Base-by-base conservation (phyloP, 53 echinoderm and acorn worm species). In the Antedon mediterranea region DNA sequence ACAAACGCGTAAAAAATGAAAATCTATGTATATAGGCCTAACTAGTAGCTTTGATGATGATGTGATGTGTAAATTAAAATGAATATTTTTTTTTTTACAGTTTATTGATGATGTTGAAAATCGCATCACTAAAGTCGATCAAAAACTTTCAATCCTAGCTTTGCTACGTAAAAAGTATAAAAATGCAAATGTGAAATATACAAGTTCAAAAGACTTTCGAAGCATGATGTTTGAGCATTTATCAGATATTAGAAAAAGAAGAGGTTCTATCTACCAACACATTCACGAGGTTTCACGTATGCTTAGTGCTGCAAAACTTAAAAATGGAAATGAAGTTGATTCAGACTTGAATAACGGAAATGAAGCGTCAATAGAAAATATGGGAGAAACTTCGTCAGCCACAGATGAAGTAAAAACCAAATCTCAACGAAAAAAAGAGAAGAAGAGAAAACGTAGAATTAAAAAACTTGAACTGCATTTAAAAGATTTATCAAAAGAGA, bases 391-490 rank as follows among this genome's bases (percentile, higher is more conserved):
- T 23, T 18, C 57, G 23, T 57, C 57, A 57, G 9, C 23, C 1
- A 26, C 9, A 15, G 20, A 6, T 57, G 57, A 18, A 18, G 23
- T 2, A 57, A 57, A 57, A 8, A 18, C 7, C 11, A 57, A 57
- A 18, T 57, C 57, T 11, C 57, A 23, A 42, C 75, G 71, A 71
- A 77, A n/a, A 82, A 74, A 72, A 76, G 72, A 72, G 78, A 84
- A 81, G 44, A 81, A 76, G 78, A 32, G 79, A 13, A 43, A 88
- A 32, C 83, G 83, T 30, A 87, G 89, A 34, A 83, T 97, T 29
- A 75, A 78, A 41, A 92, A 84, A 71, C 83, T 92, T 28, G 91
- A 91, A 32, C 74, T 31, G 72, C 74, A 85, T 32, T 78, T 95
- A 43, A 80, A 83, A 31, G 83, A 78, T 28, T 43, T 95, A 13